Base-by-base conservation (phyloP, 2,888 invertebrate species). In the Drosophila cognata region DNA sequence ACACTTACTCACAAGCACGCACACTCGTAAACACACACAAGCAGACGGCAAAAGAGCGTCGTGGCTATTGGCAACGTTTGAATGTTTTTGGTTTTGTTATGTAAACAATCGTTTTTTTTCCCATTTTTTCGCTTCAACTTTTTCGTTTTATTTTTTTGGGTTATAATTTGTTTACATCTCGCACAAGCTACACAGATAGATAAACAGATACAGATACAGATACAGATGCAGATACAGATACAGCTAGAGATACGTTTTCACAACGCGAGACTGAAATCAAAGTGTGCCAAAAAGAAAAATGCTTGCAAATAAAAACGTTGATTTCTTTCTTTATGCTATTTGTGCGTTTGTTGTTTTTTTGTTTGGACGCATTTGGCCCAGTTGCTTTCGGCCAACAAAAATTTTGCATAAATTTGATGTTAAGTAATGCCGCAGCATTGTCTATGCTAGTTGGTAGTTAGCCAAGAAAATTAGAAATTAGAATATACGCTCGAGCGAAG, bases 131-230 rank as follows among this genome's bases (percentile, higher is more conserved):
- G 71, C 55, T 67, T 58, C 48, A 56, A 33, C 41, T 63, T 65
- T 70, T 59, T 60, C 35, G 21, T 48, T 71, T 65, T 68, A 29
- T 55, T 81, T 60, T 72, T 77, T 69, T 65, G 29, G 53, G 41
- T 53, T 76, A 78, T 80, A 80, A 82, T 85, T 86, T 90, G 90
- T 89, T 88, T 86, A 90, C 86, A 90, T 85, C 88, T 75, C 46
- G 62, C 69, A 69, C 46, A 66, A 46, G 36, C 25, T 28, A 56
- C 21, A 50, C 43, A 18, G 4, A 53, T 21, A 60, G 48, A 60
- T 60, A 58, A 43, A 69, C 55, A 78, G 16, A 48, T 18, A 59
- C 33, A 33, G 29, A 29, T 33, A 10, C 21, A 21, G 21, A 21
- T 21, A 50, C 43, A 50, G 46, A 56, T 50, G 58, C 29, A 63